A percentile compares a stretch with the other conserved stretches of the same genome.
These are phyloP conservation scores for Lapara coniferarum DNA, from an alignment of 2,888 invertebrate species.

Conservation along the genomic window DNA sequence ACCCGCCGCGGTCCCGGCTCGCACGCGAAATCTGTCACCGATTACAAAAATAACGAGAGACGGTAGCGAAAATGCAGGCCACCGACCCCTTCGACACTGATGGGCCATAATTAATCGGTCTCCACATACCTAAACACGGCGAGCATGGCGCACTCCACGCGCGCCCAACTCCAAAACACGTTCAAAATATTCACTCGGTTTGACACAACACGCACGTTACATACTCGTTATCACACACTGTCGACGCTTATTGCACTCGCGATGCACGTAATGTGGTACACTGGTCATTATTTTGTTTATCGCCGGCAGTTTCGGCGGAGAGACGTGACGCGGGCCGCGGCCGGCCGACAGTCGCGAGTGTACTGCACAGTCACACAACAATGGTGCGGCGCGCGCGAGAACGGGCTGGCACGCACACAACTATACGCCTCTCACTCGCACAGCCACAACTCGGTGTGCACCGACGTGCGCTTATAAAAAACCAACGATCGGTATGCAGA, in stretches of 20 bases:
- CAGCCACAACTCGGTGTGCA: conserved; percentile 58
- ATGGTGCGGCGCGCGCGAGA: conserved; percentile 72
- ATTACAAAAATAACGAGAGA: conserved; percentile 62
- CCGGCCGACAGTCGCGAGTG: conserved; percentile 70
- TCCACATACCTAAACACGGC: conserved; percentile 80
- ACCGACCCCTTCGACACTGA: conserved; percentile 72
- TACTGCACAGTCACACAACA: conserved; percentile 71
- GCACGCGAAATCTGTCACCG: conserved; percentile 56
- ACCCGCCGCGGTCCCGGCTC: conserved; percentile 42
- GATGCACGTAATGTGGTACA: conserved; percentile 75
- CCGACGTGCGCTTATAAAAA: conserved; percentile 78
- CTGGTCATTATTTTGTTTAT: conserved; percentile 81
- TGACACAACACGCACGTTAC: conserved; percentile 79
- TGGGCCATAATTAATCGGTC: conserved; percentile 78
- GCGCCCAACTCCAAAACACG: conserved; percentile 73
- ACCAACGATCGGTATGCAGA: conserved; percentile 84
- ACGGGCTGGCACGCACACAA: conserved; percentile 62
- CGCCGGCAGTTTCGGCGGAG: conserved; percentile 72
- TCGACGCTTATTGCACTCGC: conserved; percentile 78
- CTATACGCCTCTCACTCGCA: conserved; percentile 55
- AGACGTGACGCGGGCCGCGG: conserved; percentile 57
- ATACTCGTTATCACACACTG: conserved; percentile 81
- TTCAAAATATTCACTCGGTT: conserved; percentile 69
- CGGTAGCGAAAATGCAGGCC: conserved; percentile 70
- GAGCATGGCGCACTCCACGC: conserved; percentile 76